phyloP scores from a whole-genome alignment of 2,113 vertebrate genomes.

The Calidris pugnax region DNA sequence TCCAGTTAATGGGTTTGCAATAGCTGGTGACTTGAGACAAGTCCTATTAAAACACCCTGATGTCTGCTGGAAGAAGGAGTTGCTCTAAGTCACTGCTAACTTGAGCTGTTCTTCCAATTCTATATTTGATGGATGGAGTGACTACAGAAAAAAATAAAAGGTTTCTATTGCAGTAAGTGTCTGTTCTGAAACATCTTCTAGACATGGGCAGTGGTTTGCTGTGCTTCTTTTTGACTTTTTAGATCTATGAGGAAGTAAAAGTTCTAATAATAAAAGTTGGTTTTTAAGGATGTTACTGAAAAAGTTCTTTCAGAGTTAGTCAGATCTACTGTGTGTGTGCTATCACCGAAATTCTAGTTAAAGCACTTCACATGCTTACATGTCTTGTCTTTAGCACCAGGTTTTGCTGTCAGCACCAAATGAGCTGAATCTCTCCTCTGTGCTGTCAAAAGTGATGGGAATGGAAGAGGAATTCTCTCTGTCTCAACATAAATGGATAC shows the following conservation, averaged over 20 bases:
- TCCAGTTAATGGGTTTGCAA: neutral
- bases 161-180: neutral
- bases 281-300: neutral
- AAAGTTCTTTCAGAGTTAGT: neutral
- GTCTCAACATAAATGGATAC: neutral
- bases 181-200: neutral
- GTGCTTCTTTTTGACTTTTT: neutral
- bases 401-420: neutral
- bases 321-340: neutral
- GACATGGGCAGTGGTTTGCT: neutral
- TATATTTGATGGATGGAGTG: neutral
- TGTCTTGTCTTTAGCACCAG: neutral
- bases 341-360: neutral
- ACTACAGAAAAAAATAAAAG: neutral
- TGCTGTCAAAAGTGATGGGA: neutral
- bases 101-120: neutral
- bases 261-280: fast-evolving
- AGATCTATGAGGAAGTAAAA: neutral
- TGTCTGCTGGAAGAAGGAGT: neutral
- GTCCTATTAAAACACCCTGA: neutral
- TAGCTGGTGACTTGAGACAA: neutral
- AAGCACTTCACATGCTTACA: neutral
- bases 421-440: neutral
- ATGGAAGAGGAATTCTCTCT: neutral
- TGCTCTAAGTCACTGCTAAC: neutral